A percentile compares a stretch with the other conserved stretches of the same genome.
phyloP scores from a whole-genome alignment of 2,888 invertebrate species.

The Nomada hirtipes region DNA sequence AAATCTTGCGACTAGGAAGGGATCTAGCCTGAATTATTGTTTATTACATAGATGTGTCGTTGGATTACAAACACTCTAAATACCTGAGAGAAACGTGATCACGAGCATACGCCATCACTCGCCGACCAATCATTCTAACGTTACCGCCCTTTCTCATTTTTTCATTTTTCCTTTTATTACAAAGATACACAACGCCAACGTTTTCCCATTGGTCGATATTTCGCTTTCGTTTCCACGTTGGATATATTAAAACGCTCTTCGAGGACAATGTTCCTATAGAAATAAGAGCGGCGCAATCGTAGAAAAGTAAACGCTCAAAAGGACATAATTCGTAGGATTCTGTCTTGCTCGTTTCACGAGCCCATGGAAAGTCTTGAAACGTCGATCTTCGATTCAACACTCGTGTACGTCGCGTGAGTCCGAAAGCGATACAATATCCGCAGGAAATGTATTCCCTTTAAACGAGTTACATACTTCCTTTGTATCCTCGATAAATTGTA shows the following conservation, averaged over 20 bases:
- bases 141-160: conserved; percentile 7
- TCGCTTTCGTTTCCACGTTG: conserved; percentile 11
- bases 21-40: conserved; percentile 45
- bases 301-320: conserved; percentile 51
- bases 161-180: conserved; percentile 8
- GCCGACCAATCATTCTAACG: conserved; percentile 40
- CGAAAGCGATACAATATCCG: neutral
- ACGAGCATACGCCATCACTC: conserved; percentile 57
- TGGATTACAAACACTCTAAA: conserved; percentile 67
- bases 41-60: conserved; percentile 39
- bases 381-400: conserved; percentile 8
- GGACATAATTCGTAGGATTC: conserved; percentile 20
- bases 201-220: conserved; percentile 7
- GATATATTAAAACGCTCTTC: conserved; percentile 8
- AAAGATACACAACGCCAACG: conserved; percentile 19
- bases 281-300: conserved; percentile 21
- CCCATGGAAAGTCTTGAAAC: neutral
- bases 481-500: neutral
- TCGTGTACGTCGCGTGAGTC: neutral
- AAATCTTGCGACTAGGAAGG: conserved; percentile 21
- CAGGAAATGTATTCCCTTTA: neutral
- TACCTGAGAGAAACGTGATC: conserved; percentile 72
- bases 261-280: conserved; percentile 3
- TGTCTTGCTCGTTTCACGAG: neutral
- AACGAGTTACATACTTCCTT: neutral